phyloP scores from a whole-genome alignment of 2,113 vertebrate genomes.

The Xiphophorus couchianus region DNA sequence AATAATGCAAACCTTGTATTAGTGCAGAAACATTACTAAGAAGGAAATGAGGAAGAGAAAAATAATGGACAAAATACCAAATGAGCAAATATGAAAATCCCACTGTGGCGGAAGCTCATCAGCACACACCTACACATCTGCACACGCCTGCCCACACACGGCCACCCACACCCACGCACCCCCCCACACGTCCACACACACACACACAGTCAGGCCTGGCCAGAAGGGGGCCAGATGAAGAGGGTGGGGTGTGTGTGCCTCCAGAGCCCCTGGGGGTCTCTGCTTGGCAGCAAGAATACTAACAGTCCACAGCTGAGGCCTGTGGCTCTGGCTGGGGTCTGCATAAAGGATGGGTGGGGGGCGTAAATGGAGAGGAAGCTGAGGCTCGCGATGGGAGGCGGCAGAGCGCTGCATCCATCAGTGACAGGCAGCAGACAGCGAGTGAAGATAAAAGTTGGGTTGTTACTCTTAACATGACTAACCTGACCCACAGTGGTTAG shows the following conservation, averaged over 20 bases:
- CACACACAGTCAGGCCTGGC: conserved; percentile 41
- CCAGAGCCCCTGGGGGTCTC: conserved; percentile 48
- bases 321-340: conserved; percentile 30
- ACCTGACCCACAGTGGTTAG: no score
- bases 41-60: conserved; percentile 49
- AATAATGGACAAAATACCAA: conserved; percentile 58
- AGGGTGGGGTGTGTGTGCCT: conserved; percentile 31
- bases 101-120: conserved; percentile 45
- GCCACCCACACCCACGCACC: no score
- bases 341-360: conserved; percentile 19
- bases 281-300: conserved; percentile 58
- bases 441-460: no score
- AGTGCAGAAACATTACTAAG: conserved; percentile 53
- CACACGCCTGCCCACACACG: no score
- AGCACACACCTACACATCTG: conserved; percentile 23
- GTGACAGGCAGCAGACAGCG: background rate
- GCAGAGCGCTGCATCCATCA: conserved; percentile 3
- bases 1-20: conserved; percentile 67
- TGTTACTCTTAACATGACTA: no score
- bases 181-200: background rate
- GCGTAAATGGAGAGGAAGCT: conserved; percentile 43
- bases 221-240: conserved; percentile 59
- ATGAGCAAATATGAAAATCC: conserved; percentile 46
- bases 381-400: conserved; percentile 24
- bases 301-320: conserved; percentile 64